Evolutionary conservation across 2,113 vertebrate species (phyloP).

Genomic region (Physeter macrocephalus): DNA sequence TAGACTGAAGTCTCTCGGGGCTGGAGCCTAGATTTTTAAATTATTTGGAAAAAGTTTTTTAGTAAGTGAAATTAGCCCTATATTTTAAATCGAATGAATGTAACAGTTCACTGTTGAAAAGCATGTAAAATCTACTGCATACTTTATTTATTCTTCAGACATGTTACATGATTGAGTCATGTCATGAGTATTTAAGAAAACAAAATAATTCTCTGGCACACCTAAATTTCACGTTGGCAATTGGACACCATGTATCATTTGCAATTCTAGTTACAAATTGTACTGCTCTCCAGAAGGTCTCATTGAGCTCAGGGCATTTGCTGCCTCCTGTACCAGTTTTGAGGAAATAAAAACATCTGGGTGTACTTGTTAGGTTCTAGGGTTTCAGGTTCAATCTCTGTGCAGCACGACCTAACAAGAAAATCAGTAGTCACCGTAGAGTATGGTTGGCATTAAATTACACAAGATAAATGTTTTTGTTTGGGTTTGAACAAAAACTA

Average conservation of each 20-base stretch:
- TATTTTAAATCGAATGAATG: not conserved
- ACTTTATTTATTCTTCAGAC: not conserved
- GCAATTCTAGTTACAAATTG: not conserved
- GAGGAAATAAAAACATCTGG: not conserved
- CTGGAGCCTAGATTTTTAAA: not conserved
- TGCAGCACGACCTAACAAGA: not conserved
- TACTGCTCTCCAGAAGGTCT: not conserved
- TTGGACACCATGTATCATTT: not conserved
- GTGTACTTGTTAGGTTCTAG: not conserved
- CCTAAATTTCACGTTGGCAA: not conserved
- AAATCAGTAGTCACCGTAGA: not conserved
- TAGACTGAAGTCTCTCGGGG: not conserved
- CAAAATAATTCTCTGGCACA: not conserved
- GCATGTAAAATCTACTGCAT: not conserved
- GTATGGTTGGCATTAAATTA: not conserved
- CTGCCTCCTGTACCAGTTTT: not conserved
- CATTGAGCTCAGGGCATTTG: not conserved
- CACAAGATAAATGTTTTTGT: not conserved
- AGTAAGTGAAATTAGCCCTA: not conserved
- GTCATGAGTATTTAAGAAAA: not conserved
- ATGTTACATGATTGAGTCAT: not conserved
- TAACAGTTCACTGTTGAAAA: not conserved
- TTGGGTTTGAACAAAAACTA: slow-evolving; percentile 8
- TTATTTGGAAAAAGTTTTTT: not conserved
- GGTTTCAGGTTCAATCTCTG: not conserved